Conservation (phyloP, 2,888 invertebrate species). For the Morpho helenor region DNA sequence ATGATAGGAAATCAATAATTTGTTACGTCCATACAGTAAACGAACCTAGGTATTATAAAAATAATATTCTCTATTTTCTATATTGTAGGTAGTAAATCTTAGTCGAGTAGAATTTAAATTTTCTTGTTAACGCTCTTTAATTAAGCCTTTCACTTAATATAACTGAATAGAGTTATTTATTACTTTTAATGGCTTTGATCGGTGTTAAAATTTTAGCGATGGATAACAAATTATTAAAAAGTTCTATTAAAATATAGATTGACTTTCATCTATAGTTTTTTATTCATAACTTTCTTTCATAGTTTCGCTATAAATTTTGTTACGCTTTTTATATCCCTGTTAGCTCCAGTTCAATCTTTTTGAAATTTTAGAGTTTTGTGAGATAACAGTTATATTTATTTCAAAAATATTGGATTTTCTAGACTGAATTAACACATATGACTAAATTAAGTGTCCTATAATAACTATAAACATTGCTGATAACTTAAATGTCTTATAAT, state of each 20-base stretch:
- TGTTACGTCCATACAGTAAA: neutral
- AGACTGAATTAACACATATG: too few relatives aligned
- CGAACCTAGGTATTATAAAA: neutral
- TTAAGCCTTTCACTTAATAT: slow-evolving; percentile 22
- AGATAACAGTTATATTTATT: too few relatives aligned
- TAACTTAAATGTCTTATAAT: too few relatives aligned
- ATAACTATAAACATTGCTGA: too few relatives aligned
- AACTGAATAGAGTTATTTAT: slow-evolving; percentile 23
- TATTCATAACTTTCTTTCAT: slow-evolving; percentile 13
- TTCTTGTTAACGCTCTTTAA: slow-evolving; percentile 15
- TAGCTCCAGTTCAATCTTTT: too few relatives aligned
- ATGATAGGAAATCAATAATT: slow-evolving; percentile 1
- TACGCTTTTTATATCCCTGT: slow-evolving; percentile 1
- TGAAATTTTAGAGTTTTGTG: too few relatives aligned
- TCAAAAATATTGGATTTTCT: too few relatives aligned
- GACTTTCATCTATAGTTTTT: slow-evolving; percentile 20
- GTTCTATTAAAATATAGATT: slow-evolving; percentile 12
- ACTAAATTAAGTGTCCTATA: too few relatives aligned
- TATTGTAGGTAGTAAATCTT: neutral
- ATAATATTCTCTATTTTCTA: slow-evolving; percentile 1
- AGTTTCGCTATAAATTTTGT: slow-evolving; percentile 1
- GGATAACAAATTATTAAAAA: slow-evolving; percentile 20
- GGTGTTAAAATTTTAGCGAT: slow-evolving; percentile 15
- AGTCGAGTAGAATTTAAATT: neutral
- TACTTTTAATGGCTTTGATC: slow-evolving; percentile 18